Conservation (phyloP, 2,888 invertebrate genomes). For the Oeneis ivallda region DNA sequence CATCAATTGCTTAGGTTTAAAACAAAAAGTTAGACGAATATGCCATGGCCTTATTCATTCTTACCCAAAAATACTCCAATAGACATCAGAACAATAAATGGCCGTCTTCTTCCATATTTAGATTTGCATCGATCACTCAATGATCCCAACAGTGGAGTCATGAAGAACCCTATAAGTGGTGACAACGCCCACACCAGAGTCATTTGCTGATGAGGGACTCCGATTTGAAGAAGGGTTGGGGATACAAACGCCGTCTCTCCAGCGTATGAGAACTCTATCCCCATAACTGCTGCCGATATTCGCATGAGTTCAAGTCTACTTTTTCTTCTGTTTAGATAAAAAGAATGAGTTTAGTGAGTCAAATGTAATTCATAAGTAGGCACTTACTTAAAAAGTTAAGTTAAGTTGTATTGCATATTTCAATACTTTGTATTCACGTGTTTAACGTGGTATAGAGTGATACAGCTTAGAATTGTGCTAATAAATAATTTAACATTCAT, state of each 20-base stretch:
- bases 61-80: slow-evolving; percentile 94
- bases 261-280: slow-evolving; percentile 98
- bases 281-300: slow-evolving; percentile 97
- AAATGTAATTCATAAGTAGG: not conserved
- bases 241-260: slow-evolving; percentile 99
- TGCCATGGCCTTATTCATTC: slow-evolving; percentile 12
- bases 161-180: slow-evolving; percentile 95
- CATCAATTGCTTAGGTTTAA: no score
- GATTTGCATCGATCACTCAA: slow-evolving; percentile 94
- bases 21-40: no score
- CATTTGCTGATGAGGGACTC: slow-evolving; percentile 96
- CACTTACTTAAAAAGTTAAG: no score
- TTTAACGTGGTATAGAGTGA: no score
- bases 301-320: slow-evolving; percentile 90
- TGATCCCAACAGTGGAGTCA: slow-evolving; percentile 95
- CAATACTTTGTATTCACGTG: no score
- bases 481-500: no score
- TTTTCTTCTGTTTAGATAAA: slow-evolving; percentile 83
- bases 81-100: slow-evolving; percentile 94
- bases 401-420: no score
- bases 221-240: slow-evolving; percentile 95
- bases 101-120: slow-evolving; percentile 91
- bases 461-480: no score
- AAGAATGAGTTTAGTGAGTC: not conserved
- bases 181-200: slow-evolving; percentile 97